Evolutionary conservation across 2,888 invertebrate genomes (phyloP).

Genomic region (Thecocarcelia acutangulata): DNA sequence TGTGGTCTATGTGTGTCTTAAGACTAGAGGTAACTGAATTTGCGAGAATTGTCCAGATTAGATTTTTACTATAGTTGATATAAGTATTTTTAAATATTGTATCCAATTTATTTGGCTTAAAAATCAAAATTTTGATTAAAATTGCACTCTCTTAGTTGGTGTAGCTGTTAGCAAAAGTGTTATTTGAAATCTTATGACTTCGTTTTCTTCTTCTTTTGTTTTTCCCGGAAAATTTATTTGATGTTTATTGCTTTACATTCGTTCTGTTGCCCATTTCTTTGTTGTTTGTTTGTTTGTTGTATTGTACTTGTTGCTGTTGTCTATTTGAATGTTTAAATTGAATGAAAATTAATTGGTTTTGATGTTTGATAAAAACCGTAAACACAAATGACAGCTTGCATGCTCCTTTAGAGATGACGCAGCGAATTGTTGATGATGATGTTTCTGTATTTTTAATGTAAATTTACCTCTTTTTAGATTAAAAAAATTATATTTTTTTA

Average conservation of each 20-base stretch:
- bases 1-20: no score
- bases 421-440: conserved; percentile 29
- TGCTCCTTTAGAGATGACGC: conserved; percentile 64
- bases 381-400: conserved; percentile 66
- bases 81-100: no score
- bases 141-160: no score
- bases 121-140: no score
- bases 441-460: conserved; percentile 22
- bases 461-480: conserved; percentile 24
- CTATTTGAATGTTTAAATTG: conserved; percentile 60
- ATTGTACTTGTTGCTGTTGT: conserved; percentile 31
- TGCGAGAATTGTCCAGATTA: no score
- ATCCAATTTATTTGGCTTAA: no score
- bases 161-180: no score
- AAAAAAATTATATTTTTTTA: conserved; percentile 27
- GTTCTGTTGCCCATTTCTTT: background rate
- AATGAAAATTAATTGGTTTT: conserved; percentile 67
- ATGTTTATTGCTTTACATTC: background rate
- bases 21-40: no score
- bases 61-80: no score
- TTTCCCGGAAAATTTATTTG: no score
- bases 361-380: conserved; percentile 66
- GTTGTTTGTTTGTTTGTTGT: conserved; percentile 8
- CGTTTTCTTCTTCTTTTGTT: no score
- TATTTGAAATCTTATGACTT: no score